Evolutionary conservation across 2,797 vertebrate genomes (phyloP).

Genomic region (Loris lydekkerianus): DNA sequence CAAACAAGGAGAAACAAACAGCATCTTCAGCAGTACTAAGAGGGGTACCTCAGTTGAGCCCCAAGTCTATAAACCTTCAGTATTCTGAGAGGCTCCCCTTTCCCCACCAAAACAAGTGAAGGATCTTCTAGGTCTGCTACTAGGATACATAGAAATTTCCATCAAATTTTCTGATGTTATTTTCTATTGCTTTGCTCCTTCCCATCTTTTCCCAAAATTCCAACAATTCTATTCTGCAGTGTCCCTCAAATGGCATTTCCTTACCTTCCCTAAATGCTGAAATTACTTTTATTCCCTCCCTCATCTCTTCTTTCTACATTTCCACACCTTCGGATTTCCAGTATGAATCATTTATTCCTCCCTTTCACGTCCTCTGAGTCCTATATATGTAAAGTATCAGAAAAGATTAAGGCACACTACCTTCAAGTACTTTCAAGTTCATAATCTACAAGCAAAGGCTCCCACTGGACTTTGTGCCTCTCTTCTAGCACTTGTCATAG

Average conservation of each 20-base stretch:
- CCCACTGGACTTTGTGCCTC: not conserved
- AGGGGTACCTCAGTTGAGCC: not conserved
- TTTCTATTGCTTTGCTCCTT: conserved; percentile 19
- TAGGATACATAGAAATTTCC: not conserved
- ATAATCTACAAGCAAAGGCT: not conserved
- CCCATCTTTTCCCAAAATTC: not conserved
- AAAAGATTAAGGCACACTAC: not conserved
- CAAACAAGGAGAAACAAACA: not conserved
- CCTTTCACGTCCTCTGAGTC: not conserved
- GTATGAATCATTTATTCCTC: not conserved
- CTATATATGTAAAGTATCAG: not conserved
- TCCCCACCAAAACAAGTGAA: not conserved
- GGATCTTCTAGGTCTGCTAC: not conserved
- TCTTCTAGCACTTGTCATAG: not conserved
- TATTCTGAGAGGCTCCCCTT: not conserved
- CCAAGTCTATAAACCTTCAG: not conserved
- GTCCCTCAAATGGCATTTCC: not conserved
- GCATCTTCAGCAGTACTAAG: not conserved
- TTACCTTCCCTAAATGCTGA: not conserved
- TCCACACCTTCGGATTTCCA: not conserved
- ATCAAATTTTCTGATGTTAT: not conserved
- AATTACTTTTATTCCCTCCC: not conserved
- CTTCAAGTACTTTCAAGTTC: not conserved
- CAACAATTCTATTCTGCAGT: not conserved
- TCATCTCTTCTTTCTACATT: not conserved